Evolutionary conservation across 2,113 vertebrate genomes (phyloP).

Genomic region (Carassius auratus): DNA sequence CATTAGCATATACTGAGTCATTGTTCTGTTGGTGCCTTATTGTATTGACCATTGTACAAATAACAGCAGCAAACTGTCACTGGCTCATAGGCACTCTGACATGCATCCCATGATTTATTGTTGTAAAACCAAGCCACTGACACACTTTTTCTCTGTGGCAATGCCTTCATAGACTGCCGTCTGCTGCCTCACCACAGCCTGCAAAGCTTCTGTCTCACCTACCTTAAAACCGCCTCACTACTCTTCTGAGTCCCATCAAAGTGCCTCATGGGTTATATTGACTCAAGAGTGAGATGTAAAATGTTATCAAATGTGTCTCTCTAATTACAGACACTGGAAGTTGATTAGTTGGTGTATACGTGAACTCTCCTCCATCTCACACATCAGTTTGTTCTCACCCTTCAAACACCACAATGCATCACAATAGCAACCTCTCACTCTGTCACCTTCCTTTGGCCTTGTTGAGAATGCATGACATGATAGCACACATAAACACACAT

Average conservation of each 20-base stretch:
- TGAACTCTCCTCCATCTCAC: constrained; percentile 1
- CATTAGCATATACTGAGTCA: not conserved
- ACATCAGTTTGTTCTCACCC: constrained; percentile 10
- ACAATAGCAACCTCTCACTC: constrained; percentile 27
- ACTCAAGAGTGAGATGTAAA: not conserved
- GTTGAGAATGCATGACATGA: not conserved
- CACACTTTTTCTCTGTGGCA: not conserved
- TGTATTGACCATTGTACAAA: not conserved
- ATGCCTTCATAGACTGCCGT: not conserved
- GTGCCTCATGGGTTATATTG: not conserved
- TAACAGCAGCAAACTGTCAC: not conserved
- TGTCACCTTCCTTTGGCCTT: not conserved
- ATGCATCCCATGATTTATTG: not conserved
- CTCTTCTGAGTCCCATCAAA: constrained; percentile 6
- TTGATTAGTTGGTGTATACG: not conserved
- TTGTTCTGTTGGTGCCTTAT: not conserved
- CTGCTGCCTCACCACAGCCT: not conserved
- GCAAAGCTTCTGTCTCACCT: no score
- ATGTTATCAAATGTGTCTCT: not conserved
- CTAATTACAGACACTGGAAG: not conserved
- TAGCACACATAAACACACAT: constrained; percentile 8
- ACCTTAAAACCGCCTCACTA: not conserved
- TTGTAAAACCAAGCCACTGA: not conserved
- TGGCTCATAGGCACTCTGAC: not conserved
- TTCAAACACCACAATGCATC: constrained; percentile 6